A percentile compares a stretch with the other conserved stretches of the same genome.
These are phyloP conservation scores for Aramus guarauna DNA, from an alignment of 2,113 vertebrate species.

Conservation along the genomic window DNA sequence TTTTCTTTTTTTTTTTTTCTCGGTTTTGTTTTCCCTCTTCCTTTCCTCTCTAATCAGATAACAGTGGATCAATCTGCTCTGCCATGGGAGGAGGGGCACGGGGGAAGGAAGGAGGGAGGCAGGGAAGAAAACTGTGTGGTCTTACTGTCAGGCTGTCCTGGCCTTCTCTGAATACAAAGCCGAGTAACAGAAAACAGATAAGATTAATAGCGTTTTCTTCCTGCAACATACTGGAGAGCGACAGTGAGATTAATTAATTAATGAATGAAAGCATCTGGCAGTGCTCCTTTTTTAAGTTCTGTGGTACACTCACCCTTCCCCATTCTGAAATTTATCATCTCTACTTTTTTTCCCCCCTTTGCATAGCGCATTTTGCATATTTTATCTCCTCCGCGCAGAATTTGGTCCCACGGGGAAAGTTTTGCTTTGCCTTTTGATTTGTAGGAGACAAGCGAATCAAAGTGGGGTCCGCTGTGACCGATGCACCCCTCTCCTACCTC, in stretches of 20 bases:
- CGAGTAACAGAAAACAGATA: slow-evolving; percentile 69
- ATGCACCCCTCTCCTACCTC: not conserved
- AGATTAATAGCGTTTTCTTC: slow-evolving; percentile 72
- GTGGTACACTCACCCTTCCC: not conserved
- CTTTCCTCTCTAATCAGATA: slow-evolving; percentile 68
- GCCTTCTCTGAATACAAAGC: slow-evolving; percentile 63
- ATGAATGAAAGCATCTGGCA: slow-evolving; percentile 54
- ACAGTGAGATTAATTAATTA: slow-evolving; percentile 66
- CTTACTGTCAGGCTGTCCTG: slow-evolving; percentile 71
- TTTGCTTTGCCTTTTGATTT: not conserved
- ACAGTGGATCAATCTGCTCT: slow-evolving; percentile 61
- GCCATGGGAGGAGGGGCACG: not conserved
- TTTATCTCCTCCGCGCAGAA: not conserved
- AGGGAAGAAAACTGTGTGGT: slow-evolving; percentile 62
- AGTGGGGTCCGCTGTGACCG: not conserved
- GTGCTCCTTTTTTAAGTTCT: not conserved
- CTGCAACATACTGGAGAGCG: slow-evolving; percentile 57
- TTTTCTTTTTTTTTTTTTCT: not conserved
- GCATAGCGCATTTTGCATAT: not conserved
- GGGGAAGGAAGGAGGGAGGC: slow-evolving; percentile 27
- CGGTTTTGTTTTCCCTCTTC: slow-evolving; percentile 51
- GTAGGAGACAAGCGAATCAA: not conserved
- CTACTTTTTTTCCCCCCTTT: not conserved
- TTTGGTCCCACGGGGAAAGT: not conserved
- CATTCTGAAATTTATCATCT: not conserved